Percentiles rank a stretch among this genome's conserved stretches.
Evolutionary conservation across 2,888 invertebrate genomes (phyloP).

Genomic region (Cotesia congregata): DNA sequence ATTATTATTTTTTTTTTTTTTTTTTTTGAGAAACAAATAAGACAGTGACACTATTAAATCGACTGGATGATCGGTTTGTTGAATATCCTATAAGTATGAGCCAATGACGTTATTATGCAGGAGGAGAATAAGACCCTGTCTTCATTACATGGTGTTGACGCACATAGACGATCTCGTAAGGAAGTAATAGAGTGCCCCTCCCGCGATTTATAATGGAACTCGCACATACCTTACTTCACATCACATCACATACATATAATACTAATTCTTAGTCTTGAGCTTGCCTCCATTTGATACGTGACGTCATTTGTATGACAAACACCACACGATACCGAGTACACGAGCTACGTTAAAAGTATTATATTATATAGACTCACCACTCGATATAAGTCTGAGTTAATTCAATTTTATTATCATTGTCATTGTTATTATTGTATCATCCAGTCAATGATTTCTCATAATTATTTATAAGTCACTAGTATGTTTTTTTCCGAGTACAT

Average conservation of each 20-base stretch:
- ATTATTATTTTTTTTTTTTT: no score
- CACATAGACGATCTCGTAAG: not conserved
- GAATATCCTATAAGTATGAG: not conserved
- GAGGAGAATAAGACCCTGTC: not conserved
- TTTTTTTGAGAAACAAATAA: not conserved
- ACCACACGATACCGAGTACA: not conserved
- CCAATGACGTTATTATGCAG: conserved; percentile 6
- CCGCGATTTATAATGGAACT: not conserved
- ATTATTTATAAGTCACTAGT: not conserved
- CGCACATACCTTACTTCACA: not conserved
- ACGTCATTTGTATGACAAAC: not conserved
- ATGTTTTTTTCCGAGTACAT: not conserved
- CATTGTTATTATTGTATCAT: not conserved
- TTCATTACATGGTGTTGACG: conserved; percentile 4
- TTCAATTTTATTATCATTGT: not conserved
- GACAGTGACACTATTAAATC: not conserved
- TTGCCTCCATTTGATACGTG: not conserved
- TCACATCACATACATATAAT: not conserved
- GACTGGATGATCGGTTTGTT: conserved; percentile 2
- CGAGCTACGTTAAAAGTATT: not conserved
- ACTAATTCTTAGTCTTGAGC: not conserved
- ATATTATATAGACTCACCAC: not conserved
- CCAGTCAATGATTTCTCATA: not conserved
- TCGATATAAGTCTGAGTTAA: not conserved
- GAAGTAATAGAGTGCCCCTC: conserved; percentile 1